Conservation (phyloP, 2,888 invertebrate species). For the Cataglyphis altisquamis region DNA sequence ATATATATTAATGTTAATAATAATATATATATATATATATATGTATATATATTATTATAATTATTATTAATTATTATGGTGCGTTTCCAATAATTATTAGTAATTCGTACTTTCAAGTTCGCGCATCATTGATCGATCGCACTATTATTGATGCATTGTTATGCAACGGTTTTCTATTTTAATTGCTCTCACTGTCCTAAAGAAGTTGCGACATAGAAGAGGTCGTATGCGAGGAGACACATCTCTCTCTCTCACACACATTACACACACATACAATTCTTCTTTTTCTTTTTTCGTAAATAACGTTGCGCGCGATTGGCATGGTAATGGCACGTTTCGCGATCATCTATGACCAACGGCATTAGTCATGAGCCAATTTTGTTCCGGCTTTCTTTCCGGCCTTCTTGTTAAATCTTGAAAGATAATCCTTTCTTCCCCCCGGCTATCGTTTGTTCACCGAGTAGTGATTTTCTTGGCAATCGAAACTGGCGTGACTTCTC, state of each 20-base stretch:
- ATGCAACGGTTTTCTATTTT: conserved; percentile 42
- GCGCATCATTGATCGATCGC: conserved; percentile 27
- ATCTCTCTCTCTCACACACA: not conserved
- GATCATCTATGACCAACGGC: conserved; percentile 44
- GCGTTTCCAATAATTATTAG: not conserved
- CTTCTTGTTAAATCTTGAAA: conserved; percentile 19
- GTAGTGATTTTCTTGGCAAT: conserved; percentile 29
- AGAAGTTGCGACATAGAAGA: conserved; percentile 31
- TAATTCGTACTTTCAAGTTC: not conserved
- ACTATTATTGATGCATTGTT: conserved; percentile 18
- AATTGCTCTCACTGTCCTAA: conserved; percentile 31
- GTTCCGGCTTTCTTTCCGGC: conserved; percentile 36
- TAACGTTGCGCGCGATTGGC: conserved; percentile 70
- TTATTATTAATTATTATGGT: not conserved
- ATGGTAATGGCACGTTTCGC: conserved; percentile 73
- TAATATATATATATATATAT: no score
- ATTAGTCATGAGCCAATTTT: conserved; percentile 58
- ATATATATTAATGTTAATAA: no score
- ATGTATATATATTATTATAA: no score
- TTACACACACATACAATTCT: conserved; percentile 10
- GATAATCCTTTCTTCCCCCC: conserved; percentile 8
- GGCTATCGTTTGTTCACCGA: conserved; percentile 7
- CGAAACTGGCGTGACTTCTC: conserved; percentile 42
- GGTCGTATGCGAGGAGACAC: conserved; percentile 37
- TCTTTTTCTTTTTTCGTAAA: conserved; percentile 35